These are phyloP conservation scores for Drosophila ohnishii DNA, from an alignment of 1,140 invertebrate species.

Conservation along the genomic window DNA sequence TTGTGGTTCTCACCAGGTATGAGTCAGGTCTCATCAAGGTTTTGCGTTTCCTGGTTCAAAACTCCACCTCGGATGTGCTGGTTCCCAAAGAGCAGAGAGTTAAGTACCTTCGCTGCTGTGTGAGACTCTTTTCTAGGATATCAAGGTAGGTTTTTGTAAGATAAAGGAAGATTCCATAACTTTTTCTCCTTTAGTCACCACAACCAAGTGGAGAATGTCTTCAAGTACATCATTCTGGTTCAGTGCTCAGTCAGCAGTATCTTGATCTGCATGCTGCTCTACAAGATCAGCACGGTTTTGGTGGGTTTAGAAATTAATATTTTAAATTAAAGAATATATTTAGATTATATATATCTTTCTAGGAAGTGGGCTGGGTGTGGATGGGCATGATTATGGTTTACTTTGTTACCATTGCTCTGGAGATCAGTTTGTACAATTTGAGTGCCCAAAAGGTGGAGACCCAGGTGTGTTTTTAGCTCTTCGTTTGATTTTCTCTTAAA, in stretches of 20 bases:
- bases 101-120: slow-evolving; percentile 57
- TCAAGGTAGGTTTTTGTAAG: slow-evolving; percentile 21
- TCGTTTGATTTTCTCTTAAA: not conserved
- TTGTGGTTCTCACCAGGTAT: slow-evolving; percentile 63
- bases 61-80: slow-evolving; percentile 51
- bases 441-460: slow-evolving; percentile 65
- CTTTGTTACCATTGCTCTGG: slow-evolving; percentile 61
- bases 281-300: slow-evolving; percentile 67
- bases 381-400: slow-evolving; percentile 73
- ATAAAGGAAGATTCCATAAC: not conserved
- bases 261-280: slow-evolving; percentile 71
- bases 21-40: slow-evolving; percentile 59
- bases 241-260: slow-evolving; percentile 67
- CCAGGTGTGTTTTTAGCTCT: slow-evolving; percentile 24
- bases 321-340: not conserved
- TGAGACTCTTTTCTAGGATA: slow-evolving; percentile 58
- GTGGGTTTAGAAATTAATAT: slow-evolving; percentile 16
- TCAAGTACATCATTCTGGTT: slow-evolving; percentile 68
- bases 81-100: slow-evolving; percentile 43
- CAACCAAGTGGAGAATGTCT: slow-evolving; percentile 53
- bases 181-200: slow-evolving; percentile 49
- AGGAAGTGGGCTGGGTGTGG: slow-evolving; percentile 60
- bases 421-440: slow-evolving; percentile 66
- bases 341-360: not conserved
- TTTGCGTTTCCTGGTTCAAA: slow-evolving; percentile 47